Percentiles rank a stretch among this genome's conserved stretches.
Conservation (phyloP, 2,113 vertebrate genomes). For the Oophaga pumilio region DNA sequence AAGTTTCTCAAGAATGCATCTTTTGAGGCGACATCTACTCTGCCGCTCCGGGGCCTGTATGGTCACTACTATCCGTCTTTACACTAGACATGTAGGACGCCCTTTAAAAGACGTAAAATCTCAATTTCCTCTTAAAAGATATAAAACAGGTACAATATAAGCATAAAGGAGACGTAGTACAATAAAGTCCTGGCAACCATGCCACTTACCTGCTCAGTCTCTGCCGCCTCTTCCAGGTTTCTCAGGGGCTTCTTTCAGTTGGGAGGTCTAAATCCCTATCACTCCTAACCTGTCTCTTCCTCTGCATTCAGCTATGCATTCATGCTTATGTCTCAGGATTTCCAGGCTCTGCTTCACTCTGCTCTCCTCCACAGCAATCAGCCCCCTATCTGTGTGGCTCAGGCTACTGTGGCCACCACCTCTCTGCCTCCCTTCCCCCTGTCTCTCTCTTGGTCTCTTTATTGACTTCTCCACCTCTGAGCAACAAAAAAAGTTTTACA, state of each 20-base stretch:
- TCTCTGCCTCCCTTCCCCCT: not conserved
- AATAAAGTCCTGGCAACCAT: not conserved
- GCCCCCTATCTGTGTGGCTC: not conserved
- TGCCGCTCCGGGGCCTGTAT: not conserved
- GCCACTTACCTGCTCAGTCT: conserved; percentile 22
- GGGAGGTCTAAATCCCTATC: not conserved
- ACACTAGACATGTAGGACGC: too few relatives aligned
- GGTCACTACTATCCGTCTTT: not conserved
- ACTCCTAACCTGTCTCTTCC: not conserved
- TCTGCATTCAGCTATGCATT: conserved; percentile 1
- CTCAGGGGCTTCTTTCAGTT: not conserved
- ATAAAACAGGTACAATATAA: not conserved
- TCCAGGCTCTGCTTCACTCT: not conserved
- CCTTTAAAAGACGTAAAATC: too few relatives aligned
- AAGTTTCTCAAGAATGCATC: not conserved
- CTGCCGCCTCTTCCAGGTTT: not conserved
- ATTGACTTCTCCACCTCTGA: conserved; percentile 28
- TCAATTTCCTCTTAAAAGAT: not conserved
- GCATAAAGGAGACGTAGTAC: not conserved
- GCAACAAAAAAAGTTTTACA: conserved; percentile 39
- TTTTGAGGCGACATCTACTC: not conserved
- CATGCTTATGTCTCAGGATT: not conserved
- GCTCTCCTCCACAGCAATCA: not conserved
- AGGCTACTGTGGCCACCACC: not conserved
- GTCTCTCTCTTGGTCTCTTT: not conserved